These are phyloP conservation scores for Sinella curviseta DNA, from an alignment of 1,140 invertebrate species.

Conservation along the genomic window DNA sequence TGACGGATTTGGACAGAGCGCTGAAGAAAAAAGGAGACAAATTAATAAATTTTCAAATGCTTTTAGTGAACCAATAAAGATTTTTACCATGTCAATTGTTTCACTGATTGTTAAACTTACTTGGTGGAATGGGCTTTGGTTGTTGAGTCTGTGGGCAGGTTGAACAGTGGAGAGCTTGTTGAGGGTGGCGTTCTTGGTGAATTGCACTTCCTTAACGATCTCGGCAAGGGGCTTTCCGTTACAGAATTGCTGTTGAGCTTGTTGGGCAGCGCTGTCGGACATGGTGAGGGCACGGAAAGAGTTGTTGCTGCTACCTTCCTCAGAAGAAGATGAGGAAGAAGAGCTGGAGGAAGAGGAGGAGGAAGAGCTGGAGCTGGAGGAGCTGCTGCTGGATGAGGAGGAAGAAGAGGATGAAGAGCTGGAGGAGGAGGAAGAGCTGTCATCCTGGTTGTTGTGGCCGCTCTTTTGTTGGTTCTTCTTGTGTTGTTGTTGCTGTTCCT, in stretches of 20 bases:
- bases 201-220: not conserved
- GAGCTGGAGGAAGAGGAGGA: not conserved
- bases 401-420: slow-evolving; percentile 1
- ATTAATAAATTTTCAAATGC: not conserved
- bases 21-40: slow-evolving; percentile 3
- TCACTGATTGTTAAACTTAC: not conserved
- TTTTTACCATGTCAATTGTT: not conserved
- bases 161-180: slow-evolving; percentile 6
- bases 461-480: not conserved
- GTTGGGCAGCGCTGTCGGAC: not conserved
- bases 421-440: not conserved
- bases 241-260: not conserved
- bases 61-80: not conserved
- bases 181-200: not conserved
- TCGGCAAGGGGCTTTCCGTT: not conserved
- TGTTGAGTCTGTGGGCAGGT: slow-evolving; percentile 6
- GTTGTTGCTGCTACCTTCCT: not conserved
- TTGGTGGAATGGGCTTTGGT: slow-evolving; percentile 21
- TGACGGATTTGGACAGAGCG: not conserved
- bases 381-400: not conserved
- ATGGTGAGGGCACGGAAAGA: not conserved
- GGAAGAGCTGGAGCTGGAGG: not conserved
- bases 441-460: not conserved
- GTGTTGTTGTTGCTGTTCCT: not conserved
- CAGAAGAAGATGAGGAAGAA: not conserved